Percentiles rank a stretch among this genome's conserved stretches.
Evolutionary conservation across 2,113 vertebrate genomes (phyloP).

Genomic region (Salvelinus alpinus): DNA sequence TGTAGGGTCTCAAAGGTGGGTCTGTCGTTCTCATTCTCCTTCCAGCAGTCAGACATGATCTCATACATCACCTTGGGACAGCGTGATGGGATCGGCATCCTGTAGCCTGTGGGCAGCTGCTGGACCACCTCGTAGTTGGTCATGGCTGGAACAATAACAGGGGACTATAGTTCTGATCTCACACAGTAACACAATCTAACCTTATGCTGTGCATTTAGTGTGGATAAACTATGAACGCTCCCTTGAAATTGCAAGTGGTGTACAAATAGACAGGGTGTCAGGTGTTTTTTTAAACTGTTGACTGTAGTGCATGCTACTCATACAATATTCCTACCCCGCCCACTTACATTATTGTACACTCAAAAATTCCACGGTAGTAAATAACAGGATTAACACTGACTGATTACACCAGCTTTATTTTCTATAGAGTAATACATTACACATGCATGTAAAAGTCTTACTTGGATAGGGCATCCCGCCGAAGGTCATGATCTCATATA

Average conservation of each 20-base stretch:
- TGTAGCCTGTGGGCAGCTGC: conserved; percentile 76
- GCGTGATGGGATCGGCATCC: conserved; percentile 75
- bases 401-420: background rate
- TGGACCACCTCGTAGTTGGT: conserved; percentile 82
- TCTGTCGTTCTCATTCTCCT: conserved; percentile 48
- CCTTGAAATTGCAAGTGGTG: background rate
- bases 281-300: background rate
- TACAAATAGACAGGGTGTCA: background rate
- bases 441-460: conserved; percentile 59
- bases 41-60: conserved; percentile 91
- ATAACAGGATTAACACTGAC: too few relatives aligned
- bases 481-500: conserved; percentile 94
- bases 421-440: background rate
- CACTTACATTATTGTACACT: background rate
- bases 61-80: conserved; percentile 79
- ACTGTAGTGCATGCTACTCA: background rate
- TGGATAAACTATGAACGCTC: too few relatives aligned
- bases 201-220: background rate
- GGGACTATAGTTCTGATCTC: background rate
- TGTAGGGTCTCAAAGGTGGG: conserved; percentile 87
- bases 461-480: conserved; percentile 90
- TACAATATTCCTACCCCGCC: background rate
- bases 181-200: background rate
- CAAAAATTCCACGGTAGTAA: background rate
- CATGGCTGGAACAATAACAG: conserved; percentile 70